A percentile compares a stretch with the other conserved stretches of the same genome.
These are phyloP conservation scores for Columbina picui DNA, from an alignment of 2,113 vertebrate genomes.

Conservation along the genomic window DNA sequence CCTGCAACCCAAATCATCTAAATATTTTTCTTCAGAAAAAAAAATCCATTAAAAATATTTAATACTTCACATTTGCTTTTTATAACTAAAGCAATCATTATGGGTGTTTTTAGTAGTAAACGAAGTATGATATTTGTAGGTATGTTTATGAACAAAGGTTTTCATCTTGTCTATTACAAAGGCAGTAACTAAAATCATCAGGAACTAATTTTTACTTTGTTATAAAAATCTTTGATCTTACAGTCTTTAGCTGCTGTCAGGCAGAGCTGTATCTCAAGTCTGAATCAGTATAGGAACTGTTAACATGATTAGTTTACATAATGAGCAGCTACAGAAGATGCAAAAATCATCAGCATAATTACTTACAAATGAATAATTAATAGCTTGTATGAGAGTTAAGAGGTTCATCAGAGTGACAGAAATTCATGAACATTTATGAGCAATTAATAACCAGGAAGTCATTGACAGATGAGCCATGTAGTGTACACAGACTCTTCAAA, in stretches of 20 bases:
- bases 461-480: background rate
- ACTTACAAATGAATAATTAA: slow-evolving; percentile 73
- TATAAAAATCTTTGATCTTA: background rate
- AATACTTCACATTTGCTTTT: background rate
- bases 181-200: background rate
- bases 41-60: background rate
- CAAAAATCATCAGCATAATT: slow-evolving; percentile 61
- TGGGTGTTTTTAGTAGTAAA: background rate
- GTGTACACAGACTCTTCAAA: background rate
- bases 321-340: slow-evolving; percentile 30
- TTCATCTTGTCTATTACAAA: background rate
- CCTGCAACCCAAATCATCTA: background rate
- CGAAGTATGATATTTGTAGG: background rate
- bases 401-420: slow-evolving; percentile 57
- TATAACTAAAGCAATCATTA: background rate
- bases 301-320: slow-evolving; percentile 60
- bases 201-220: background rate
- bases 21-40: background rate
- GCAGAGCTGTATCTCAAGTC: background rate
- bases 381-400: slow-evolving; percentile 31
- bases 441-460: slow-evolving; percentile 63
- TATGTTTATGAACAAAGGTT: background rate
- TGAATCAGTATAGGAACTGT: slow-evolving; percentile 12
- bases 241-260: background rate
- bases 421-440: slow-evolving; percentile 72